Evolutionary conservation across 2,113 vertebrate species (phyloP).

Genomic region (Caranx ignobilis): DNA sequence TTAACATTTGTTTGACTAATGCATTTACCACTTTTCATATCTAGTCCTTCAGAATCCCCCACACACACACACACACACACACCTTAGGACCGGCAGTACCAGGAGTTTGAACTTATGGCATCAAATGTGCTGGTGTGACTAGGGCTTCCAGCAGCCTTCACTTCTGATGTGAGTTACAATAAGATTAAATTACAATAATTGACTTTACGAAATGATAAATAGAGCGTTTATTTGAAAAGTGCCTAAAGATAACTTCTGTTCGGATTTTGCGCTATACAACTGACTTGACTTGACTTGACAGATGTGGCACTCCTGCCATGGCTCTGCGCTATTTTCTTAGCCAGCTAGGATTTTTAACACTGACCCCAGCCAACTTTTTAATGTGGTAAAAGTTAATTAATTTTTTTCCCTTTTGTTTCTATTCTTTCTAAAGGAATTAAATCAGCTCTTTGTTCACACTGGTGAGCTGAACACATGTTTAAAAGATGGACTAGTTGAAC

Average conservation of each 20-base stretch:
- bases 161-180: background rate
- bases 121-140: background rate
- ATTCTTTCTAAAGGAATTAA: background rate
- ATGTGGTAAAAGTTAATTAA: background rate
- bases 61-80: background rate
- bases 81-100: background rate
- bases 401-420: background rate
- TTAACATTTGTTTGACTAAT: conserved; percentile 39
- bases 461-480: background rate
- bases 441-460: background rate
- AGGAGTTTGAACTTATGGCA: background rate
- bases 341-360: background rate
- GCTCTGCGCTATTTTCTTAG: background rate
- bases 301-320: background rate
- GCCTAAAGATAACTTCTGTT: too few relatives aligned
- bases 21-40: conserved; percentile 32
- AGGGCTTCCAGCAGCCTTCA: background rate
- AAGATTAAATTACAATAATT: background rate
- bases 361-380: background rate
- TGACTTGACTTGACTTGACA: too few relatives aligned
- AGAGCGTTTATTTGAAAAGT: too few relatives aligned
- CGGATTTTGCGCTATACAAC: too few relatives aligned
- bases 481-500: conserved; percentile 35
- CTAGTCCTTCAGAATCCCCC: background rate
- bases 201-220: too few relatives aligned